Evolutionary conservation across 2,888 invertebrate genomes (phyloP).

Genomic region (Steinernema hermaphroditum): DNA sequence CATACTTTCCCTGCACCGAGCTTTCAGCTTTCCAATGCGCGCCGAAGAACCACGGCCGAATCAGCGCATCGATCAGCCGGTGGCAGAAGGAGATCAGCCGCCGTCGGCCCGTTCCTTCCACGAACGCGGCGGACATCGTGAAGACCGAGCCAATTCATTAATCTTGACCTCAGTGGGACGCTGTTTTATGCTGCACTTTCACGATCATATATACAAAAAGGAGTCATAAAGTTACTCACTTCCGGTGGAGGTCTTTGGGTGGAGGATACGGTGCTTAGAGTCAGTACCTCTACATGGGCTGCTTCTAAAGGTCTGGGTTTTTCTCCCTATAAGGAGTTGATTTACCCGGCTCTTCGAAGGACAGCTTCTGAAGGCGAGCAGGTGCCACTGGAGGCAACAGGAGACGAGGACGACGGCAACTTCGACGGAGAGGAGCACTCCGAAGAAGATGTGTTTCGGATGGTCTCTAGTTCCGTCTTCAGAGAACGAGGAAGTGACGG

Average conservation of each 20-base stretch:
- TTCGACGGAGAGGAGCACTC: conserved; percentile 41
- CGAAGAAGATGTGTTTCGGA: conserved; percentile 46
- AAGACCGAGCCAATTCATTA: conserved; percentile 20
- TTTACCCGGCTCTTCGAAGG: not conserved
- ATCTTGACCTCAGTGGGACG: not conserved
- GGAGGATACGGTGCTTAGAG: not conserved
- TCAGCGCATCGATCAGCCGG: conserved; percentile 15
- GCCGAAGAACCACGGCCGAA: not conserved
- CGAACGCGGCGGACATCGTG: not conserved
- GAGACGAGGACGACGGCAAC: conserved; percentile 43
- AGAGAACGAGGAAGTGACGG: conserved; percentile 19
- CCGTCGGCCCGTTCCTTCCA: not conserved
- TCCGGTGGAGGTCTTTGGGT: not conserved
- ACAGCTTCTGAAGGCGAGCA: conserved; percentile 44
- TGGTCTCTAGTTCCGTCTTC: conserved; percentile 40
- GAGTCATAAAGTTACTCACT: not conserved
- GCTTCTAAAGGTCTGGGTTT: no score
- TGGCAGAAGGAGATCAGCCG: conserved; percentile 20
- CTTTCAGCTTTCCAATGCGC: not conserved
- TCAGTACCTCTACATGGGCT: no score
- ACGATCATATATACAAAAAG: not conserved
- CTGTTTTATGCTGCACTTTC: not conserved
- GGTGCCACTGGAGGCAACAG: conserved; percentile 49
- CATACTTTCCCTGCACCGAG: no score
- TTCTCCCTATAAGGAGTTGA: no score